Evolutionary conservation across 2,113 vertebrate genomes (phyloP).

Genomic region (Chrysemys picta): DNA sequence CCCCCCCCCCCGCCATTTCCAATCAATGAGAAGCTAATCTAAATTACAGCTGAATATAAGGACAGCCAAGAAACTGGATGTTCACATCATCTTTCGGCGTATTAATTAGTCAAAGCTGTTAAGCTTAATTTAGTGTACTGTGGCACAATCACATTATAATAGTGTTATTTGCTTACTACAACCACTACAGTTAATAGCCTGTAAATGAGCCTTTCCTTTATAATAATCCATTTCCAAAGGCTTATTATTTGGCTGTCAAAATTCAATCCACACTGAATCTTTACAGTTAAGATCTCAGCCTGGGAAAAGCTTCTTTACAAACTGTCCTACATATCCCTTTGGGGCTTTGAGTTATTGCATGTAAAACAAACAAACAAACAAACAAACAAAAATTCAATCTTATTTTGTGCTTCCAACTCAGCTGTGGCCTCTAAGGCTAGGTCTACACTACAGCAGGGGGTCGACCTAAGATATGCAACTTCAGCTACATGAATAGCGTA

Average conservation of each 20-base stretch:
- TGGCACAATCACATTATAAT: neutral
- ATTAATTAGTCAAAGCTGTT: neutral
- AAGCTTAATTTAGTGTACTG: neutral
- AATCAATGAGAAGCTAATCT: neutral
- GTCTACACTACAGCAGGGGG: too few relatives aligned
- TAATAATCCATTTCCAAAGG: neutral
- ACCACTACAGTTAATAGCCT: neutral
- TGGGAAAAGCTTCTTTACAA: neutral
- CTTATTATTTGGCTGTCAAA: slow-evolving; percentile 10
- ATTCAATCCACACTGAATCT: neutral
- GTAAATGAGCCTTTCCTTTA: neutral
- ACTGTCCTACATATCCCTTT: neutral
- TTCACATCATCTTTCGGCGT: neutral
- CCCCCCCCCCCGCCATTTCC: fast-evolving
- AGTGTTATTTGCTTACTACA: neutral
- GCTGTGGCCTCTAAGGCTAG: neutral
- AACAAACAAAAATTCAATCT: neutral
- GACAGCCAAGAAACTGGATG: neutral
- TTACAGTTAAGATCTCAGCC: neutral
- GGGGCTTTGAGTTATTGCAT: slow-evolving; percentile 8
- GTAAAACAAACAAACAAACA: neutral
- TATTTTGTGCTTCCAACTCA: neutral
- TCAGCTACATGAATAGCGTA: too few relatives aligned
- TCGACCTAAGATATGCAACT: too few relatives aligned
- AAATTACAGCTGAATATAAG: neutral